A percentile compares a stretch with the other conserved stretches of the same genome.
These are phyloP conservation scores for Rhodinocichla rosea DNA, from an alignment of 2,113 vertebrate species.

Conservation along the genomic window DNA sequence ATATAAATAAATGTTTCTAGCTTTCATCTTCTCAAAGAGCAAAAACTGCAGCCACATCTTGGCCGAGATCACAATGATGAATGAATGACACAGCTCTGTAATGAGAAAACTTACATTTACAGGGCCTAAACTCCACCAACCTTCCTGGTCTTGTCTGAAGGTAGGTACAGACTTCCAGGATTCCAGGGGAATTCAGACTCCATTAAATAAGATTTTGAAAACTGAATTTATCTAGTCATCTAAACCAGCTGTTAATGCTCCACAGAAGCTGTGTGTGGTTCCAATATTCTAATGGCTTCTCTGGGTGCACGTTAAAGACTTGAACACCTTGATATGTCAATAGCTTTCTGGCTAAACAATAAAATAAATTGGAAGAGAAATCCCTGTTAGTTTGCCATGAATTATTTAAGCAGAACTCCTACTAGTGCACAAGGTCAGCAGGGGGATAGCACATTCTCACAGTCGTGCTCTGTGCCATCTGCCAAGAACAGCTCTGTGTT, in stretches of 20 bases:
- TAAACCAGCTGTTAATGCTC: not conserved
- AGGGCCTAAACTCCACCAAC: not conserved
- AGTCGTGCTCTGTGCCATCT: not conserved
- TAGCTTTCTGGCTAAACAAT: not conserved
- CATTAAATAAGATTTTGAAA: not conserved
- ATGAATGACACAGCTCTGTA: not conserved
- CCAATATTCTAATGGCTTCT: not conserved
- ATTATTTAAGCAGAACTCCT: slow-evolving; percentile 15
- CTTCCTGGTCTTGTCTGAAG: not conserved
- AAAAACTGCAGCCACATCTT: not conserved
- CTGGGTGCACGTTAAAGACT: not conserved
- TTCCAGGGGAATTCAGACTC: not conserved
- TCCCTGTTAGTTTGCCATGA: not conserved
- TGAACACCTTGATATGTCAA: not conserved
- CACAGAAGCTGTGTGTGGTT: not conserved
- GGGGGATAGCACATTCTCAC: not conserved
- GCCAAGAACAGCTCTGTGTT: not conserved
- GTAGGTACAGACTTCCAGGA: not conserved
- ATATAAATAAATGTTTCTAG: not conserved
- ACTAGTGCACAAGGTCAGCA: not conserved
- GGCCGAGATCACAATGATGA: not conserved
- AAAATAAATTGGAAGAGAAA: not conserved
- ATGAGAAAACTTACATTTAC: not conserved
- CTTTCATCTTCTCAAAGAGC: not conserved
- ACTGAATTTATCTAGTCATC: not conserved